These are phyloP conservation scores for Mastigias papua DNA, from an alignment of 30 jellyfish, hydroid and myxozoan genomes.

Conservation along the genomic window DNA sequence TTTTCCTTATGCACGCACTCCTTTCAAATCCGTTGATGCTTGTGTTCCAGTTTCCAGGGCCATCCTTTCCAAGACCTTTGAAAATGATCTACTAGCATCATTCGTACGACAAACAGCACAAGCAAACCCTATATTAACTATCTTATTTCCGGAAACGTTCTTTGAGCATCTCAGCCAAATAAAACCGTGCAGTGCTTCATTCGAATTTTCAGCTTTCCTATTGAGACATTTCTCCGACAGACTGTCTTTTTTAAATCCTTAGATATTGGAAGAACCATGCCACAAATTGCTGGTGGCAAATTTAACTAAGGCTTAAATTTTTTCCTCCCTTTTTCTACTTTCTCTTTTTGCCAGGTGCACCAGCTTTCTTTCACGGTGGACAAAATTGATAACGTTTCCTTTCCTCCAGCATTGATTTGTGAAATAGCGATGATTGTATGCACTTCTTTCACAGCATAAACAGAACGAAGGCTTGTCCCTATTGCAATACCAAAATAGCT, in stretches of 20 bases:
- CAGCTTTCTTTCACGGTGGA: constrained; percentile 51
- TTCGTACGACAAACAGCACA: constrained; percentile 19
- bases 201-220: constrained; percentile 53
- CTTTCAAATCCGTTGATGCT: not conserved
- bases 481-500: constrained; percentile 26
- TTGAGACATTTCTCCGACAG: constrained; percentile 38
- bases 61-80: not conserved
- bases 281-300: constrained; percentile 32
- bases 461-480: not conserved
- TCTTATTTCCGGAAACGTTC: not conserved
- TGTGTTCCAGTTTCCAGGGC: not conserved
- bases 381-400: constrained; percentile 29
- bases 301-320: constrained; percentile 27
- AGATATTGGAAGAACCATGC: constrained; percentile 28
- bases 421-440: not conserved
- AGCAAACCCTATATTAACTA: constrained; percentile 14
- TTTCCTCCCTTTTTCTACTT: constrained; percentile 13
- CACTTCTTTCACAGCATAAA: constrained; percentile 8
- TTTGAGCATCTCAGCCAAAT: constrained; percentile 67
- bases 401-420: constrained; percentile 30
- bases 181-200: constrained; percentile 28
- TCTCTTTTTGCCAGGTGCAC: constrained; percentile 61
- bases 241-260: constrained; percentile 11
- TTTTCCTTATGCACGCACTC: not conserved
- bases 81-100: not conserved